Conservation (phyloP, 2,888 invertebrate genomes). For the Caenorhabditis zanzibari region DNA sequence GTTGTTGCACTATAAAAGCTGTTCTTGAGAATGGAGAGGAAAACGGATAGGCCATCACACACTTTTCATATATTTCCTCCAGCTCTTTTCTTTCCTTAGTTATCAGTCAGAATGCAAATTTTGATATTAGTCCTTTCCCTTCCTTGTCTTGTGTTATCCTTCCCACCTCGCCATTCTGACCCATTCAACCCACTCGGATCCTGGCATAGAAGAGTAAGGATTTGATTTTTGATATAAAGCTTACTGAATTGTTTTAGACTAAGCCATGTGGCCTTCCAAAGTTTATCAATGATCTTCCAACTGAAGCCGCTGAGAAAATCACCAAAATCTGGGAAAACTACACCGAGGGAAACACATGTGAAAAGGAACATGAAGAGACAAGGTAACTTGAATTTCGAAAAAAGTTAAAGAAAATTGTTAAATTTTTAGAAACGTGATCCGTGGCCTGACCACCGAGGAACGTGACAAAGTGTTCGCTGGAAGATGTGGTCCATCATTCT, state of each 20-base stretch:
- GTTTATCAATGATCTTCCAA: conserved; percentile 77
- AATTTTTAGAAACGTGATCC: conserved; percentile 67
- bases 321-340: conserved; percentile 79
- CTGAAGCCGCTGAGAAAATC: conserved; percentile 77
- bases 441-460: conserved; percentile 73
- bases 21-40: conserved; percentile 30
- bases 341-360: conserved; percentile 77
- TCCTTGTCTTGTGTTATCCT: conserved; percentile 60
- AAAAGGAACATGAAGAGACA: conserved; percentile 75
- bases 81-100: conserved; percentile 10
- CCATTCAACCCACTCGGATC: conserved; percentile 81
- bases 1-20: conserved; percentile 38
- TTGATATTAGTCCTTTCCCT: conserved; percentile 43
- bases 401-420: not conserved
- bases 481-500: conserved; percentile 80
- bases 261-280: conserved; percentile 78
- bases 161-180: conserved; percentile 74
- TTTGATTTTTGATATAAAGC: not conserved
- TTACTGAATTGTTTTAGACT: conserved; percentile 59
- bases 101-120: conserved; percentile 42
- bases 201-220: conserved; percentile 77
- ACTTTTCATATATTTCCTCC: conserved; percentile 34
- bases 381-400: conserved; percentile 46
- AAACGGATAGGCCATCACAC: conserved; percentile 35
- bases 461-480: conserved; percentile 79